These are phyloP conservation scores for Pangasianodon hypophthalmus DNA, from an alignment of 2,113 vertebrate genomes.

Conservation along the genomic window DNA sequence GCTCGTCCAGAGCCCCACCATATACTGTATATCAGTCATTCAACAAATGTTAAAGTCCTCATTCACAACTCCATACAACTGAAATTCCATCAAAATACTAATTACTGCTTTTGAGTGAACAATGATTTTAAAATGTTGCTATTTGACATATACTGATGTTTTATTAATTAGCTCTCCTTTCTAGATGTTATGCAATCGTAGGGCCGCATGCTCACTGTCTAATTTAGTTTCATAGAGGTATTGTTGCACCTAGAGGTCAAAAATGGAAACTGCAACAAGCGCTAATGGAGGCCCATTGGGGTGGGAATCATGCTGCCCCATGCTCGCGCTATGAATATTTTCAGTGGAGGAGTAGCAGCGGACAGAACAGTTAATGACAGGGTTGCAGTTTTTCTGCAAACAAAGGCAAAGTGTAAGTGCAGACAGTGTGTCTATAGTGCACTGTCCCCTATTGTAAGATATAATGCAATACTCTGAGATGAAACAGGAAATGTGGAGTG, in stretches of 20 bases:
- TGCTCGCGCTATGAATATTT: background rate
- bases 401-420: background rate
- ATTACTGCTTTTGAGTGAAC: background rate
- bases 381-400: background rate
- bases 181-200: background rate
- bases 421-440: background rate
- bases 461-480: background rate
- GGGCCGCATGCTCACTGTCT: background rate
- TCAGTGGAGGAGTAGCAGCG: background rate
- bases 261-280: background rate
- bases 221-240: background rate
- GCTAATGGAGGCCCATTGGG: background rate
- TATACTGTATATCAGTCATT: background rate
- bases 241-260: background rate
- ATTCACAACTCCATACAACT: background rate
- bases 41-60: background rate
- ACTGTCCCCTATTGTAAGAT: background rate
- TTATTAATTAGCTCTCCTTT: background rate
- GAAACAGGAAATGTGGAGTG: background rate
- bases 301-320: background rate
- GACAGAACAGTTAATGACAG: no score
- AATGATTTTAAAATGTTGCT: background rate
- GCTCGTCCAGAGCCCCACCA: background rate
- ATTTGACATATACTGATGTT: background rate
- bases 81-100: background rate